phyloP scores from a whole-genome alignment of 1,140 invertebrate genomes.

The Drosophila truncata region DNA sequence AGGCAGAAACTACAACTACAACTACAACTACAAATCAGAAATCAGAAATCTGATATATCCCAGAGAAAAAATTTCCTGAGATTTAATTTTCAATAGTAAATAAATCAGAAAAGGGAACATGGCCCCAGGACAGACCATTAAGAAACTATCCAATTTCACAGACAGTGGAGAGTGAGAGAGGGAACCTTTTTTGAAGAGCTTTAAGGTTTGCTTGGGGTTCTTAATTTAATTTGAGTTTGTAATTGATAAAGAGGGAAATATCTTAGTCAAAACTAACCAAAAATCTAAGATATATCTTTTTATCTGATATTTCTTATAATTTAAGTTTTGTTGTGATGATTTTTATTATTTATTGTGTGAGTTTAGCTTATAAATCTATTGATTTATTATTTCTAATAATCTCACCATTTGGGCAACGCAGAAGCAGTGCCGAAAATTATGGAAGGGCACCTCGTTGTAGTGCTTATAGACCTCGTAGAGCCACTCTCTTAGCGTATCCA shows the following conservation, averaged over 20 bases:
- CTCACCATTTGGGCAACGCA: slow-evolving; percentile 96
- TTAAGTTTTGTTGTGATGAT: too few species aligned
- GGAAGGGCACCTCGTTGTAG: slow-evolving; percentile 96
- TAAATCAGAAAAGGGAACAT: background rate
- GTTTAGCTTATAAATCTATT: too few species aligned
- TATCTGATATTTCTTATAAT: too few species aligned
- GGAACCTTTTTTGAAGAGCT: background rate
- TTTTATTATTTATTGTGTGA: background rate
- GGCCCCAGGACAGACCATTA: slow-evolving; percentile 3
- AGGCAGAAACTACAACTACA: slow-evolving; percentile 5
- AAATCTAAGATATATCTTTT: too few species aligned
- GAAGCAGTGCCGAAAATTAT: slow-evolving; percentile 96
- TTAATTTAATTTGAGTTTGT: too few species aligned
- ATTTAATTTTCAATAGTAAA: slow-evolving; percentile 14
- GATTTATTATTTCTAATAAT: background rate
- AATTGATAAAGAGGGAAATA: too few species aligned
- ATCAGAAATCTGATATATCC: too few species aligned
- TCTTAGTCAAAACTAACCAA: too few species aligned
- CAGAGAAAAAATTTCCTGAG: background rate
- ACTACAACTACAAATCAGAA: too few species aligned
- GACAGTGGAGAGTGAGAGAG: background rate
- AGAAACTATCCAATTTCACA: background rate
- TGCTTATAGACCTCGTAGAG: slow-evolving; percentile 94
- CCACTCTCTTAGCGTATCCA: slow-evolving; percentile 90
- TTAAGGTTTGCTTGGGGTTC: background rate